Percentiles rank a stretch among this genome's conserved stretches.
These are phyloP conservation scores for Callithrix jacchus DNA, from an alignment of 2,113 vertebrate genomes.

Conservation along the genomic window DNA sequence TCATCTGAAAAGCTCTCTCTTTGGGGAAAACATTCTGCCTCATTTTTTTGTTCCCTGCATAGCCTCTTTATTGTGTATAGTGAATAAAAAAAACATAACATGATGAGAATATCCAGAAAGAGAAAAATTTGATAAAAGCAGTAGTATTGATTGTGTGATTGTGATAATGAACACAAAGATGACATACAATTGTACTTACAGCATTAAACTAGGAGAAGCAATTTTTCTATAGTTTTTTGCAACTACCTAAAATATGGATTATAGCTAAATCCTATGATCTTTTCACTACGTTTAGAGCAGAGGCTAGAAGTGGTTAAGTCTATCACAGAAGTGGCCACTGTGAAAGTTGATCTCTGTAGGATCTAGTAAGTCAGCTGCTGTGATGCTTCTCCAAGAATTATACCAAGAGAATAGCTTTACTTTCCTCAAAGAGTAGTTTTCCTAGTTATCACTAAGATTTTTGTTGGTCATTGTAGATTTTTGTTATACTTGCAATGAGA, in stretches of 20 bases:
- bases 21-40: conserved; percentile 53
- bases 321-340: neutral
- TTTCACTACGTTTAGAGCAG: neutral
- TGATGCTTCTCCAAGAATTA: neutral
- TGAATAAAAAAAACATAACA: conserved; percentile 12
- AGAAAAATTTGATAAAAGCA: neutral
- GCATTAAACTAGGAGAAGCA: neutral
- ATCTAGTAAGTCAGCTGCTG: neutral
- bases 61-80: conserved; percentile 52
- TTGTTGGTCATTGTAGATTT: neutral
- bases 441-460: neutral
- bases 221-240: neutral
- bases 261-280: neutral
- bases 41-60: conserved; percentile 51
- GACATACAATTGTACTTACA: neutral
- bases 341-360: neutral
- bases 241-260: neutral
- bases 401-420: neutral
- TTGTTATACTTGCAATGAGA: neutral
- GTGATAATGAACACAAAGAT: neutral
- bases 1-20: conserved; percentile 60
- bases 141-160: neutral
- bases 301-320: neutral
- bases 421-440: neutral
- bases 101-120: neutral